Conservation (phyloP, 2,888 invertebrate genomes). For the Zygogramma bicolorata region DNA sequence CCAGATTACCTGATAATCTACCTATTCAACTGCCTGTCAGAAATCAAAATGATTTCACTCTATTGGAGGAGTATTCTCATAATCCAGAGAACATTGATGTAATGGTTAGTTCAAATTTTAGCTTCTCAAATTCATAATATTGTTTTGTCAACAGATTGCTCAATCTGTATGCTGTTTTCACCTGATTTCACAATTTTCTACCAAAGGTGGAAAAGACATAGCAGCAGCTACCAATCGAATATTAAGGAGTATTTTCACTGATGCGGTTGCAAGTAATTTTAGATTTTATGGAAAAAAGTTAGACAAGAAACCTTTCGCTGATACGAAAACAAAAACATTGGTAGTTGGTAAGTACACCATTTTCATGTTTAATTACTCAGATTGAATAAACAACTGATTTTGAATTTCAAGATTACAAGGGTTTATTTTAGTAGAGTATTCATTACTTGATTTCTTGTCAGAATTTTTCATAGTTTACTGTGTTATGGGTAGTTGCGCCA, state of each 20-base stretch:
- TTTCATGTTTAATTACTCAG: not conserved
- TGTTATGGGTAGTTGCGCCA: too few species aligned
- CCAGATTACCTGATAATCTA: constrained; percentile 3
- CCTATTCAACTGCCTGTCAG: constrained; percentile 5
- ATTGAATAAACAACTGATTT: not conserved
- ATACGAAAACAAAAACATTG: constrained; percentile 7
- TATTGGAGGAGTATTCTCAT: not conserved
- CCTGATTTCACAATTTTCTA: constrained; percentile 16
- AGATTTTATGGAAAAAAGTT: constrained; percentile 20
- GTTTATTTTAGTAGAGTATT: not conserved
- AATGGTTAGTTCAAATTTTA: constrained; percentile 3
- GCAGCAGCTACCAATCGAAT: constrained; percentile 19
- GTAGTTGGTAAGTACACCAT: not conserved
- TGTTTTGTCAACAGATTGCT: not conserved
- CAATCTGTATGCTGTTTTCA: not conserved
- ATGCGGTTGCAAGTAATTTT: constrained; percentile 21
- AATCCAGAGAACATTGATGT: constrained; percentile 3
- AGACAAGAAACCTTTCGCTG: constrained; percentile 21
- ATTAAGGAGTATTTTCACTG: constrained; percentile 15
- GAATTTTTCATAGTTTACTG: not conserved
- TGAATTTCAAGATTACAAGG: not conserved
- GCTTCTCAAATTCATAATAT: not conserved
- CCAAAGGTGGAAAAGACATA: constrained; percentile 5
- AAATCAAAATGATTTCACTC: constrained; percentile 4
- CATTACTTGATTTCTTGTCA: not conserved